Conservation (phyloP, 2,888 invertebrate species). For the Drosophila monieri region DNA sequence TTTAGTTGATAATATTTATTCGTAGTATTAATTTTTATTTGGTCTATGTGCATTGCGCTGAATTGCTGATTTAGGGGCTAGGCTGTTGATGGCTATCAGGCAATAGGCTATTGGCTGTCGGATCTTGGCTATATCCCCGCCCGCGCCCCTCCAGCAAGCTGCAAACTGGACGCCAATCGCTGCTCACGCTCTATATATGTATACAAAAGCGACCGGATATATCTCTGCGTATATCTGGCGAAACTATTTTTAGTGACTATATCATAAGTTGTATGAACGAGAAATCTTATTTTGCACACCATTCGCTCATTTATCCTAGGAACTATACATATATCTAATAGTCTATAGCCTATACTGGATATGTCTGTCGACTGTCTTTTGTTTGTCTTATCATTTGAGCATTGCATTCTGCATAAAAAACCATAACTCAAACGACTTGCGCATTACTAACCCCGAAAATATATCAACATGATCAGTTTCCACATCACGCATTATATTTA, state of each 20-base stretch:
- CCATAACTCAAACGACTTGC: slow-evolving; percentile 41
- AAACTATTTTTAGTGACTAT: slow-evolving; percentile 46
- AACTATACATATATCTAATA: slow-evolving; percentile 16
- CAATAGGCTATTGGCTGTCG: slow-evolving; percentile 13
- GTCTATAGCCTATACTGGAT: slow-evolving; percentile 17
- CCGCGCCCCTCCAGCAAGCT: slow-evolving; percentile 43
- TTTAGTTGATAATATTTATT: slow-evolving; percentile 41
- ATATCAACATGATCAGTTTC: slow-evolving; percentile 37
- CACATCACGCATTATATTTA: slow-evolving; percentile 22
- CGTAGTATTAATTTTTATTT: slow-evolving; percentile 33
- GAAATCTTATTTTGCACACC: slow-evolving; percentile 43
- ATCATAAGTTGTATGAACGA: slow-evolving; percentile 43
- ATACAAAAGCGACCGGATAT: slow-evolving; percentile 18
- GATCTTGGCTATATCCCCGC: slow-evolving; percentile 26
- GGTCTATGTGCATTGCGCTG: slow-evolving; percentile 52
- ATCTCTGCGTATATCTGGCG: slow-evolving; percentile 23
- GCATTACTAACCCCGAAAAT: slow-evolving; percentile 61
- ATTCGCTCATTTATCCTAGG: slow-evolving; percentile 22
- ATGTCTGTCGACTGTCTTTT: slow-evolving; percentile 35
- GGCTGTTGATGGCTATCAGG: slow-evolving; percentile 16
- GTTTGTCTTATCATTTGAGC: slow-evolving; percentile 43
- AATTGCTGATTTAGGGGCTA: slow-evolving; percentile 32
- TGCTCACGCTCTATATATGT: slow-evolving; percentile 54
- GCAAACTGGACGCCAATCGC: slow-evolving; percentile 52
- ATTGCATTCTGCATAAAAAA: slow-evolving; percentile 53